Percentiles rank a stretch among this genome's conserved stretches.
phyloP scores from a whole-genome alignment of 2,113 vertebrate species.

The Trematocara variabile region DNA sequence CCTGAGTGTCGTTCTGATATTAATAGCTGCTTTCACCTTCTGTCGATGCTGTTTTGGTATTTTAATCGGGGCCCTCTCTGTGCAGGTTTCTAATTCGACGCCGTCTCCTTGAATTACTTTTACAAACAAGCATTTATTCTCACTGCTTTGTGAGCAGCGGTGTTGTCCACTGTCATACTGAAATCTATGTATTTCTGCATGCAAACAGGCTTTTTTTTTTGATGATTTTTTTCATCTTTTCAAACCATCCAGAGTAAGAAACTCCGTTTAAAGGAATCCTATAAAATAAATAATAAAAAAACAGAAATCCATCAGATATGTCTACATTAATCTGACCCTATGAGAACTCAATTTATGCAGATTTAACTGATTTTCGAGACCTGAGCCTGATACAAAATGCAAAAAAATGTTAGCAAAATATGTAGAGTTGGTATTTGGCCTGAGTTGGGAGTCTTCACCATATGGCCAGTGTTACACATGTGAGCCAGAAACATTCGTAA shows the following conservation, averaged over 20 bases:
- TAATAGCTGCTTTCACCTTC: conserved; percentile 19
- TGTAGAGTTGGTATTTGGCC: not conserved
- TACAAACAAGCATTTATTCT: not conserved
- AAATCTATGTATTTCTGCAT: not conserved
- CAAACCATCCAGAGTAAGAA: not conserved
- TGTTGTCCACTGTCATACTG: not conserved
- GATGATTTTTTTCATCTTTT: not conserved
- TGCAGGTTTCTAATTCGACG: not conserved
- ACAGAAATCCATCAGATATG: not conserved
- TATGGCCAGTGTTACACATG: not conserved
- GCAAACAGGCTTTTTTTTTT: not conserved
- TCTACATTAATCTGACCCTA: conserved; percentile 7
- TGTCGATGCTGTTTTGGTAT: conserved; percentile 32
- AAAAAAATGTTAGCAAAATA: not conserved
- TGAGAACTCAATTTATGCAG: not conserved
- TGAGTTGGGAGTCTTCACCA: not conserved
- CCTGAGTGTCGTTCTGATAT: conserved; percentile 12
- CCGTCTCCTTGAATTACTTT: not conserved
- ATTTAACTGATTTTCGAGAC: conserved; percentile 6
- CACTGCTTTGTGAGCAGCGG: not conserved
- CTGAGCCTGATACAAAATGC: conserved; percentile 1
- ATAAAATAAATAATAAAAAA: not conserved
- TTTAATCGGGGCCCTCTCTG: not conserved
- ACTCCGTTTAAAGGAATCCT: not conserved
- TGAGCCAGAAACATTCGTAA: conserved; percentile 1